Base-by-base conservation (phyloP, 2,888 invertebrate genomes). In the Disparrhopalites patrizii region DNA sequence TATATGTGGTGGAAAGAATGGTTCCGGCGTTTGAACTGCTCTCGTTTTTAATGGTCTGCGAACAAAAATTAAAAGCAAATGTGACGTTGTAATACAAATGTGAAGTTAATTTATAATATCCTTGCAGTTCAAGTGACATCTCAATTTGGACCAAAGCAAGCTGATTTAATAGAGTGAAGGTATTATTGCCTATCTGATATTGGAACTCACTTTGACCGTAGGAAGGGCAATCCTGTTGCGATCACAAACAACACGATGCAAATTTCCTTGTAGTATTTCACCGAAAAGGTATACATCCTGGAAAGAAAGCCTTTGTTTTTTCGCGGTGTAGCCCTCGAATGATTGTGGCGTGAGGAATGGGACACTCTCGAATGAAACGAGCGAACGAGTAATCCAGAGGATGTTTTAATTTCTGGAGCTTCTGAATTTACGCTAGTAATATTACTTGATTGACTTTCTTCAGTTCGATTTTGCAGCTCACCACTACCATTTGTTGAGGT, bases 191-290 rank as follows among this genome's bases (percentile, higher is more conserved):
- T n/a, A n/a, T n/a, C n/a, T n/a, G n/a, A n/a, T n/a, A n/a, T n/a
- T n/a, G 8, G 23, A 1, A 57, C 69, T 68, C 62, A 75, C 75
- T 69, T 50, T 18, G 70, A 68, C 31, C 70, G 56, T 18, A 73
- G 50, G 7, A 70, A 68, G 1, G 71, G 70, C 36, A 73, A 56
- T 7, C 70, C 72, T 65, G 69, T 73, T 13, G 73, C 73, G 33
- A 73, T 28, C 3, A 73, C 30, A 40, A 75, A 69, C 40, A 75
- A 67, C 3, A 70, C 61, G 5, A 73, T 66, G 51, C 72, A 71
- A 18, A 73, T 70, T 38, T 75, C 73, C 62, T 71, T 69, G 64
- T 75, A 73, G 36, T 73, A 72, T 43, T 67, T 68, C 3, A 68
- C 55, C 8, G 69, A 61, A 47, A 69, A 60, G 8, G 68, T 55